Conservation (phyloP, 2,113 vertebrate species). For the Lonchura striata region DNA sequence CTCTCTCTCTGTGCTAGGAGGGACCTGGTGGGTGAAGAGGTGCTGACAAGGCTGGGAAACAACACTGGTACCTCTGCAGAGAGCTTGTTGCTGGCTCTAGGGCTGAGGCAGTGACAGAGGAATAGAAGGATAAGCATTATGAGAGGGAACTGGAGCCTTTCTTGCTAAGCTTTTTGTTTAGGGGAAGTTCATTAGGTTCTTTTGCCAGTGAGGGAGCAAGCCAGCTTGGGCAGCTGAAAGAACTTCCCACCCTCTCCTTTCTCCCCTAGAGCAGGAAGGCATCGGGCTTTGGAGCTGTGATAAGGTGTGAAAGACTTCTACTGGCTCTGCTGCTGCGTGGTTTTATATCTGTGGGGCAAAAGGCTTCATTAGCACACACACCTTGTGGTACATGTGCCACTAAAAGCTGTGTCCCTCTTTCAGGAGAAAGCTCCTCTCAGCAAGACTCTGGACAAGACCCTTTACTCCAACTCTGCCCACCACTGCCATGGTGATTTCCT, state of each 20-base stretch:
- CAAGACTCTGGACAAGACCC: not conserved
- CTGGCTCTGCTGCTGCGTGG: not conserved
- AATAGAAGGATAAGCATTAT: not conserved
- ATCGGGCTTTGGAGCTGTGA: not conserved
- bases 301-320: not conserved
- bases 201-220: not conserved
- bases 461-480: not conserved
- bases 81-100: not conserved
- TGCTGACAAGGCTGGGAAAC: not conserved
- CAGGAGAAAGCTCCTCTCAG: not conserved
- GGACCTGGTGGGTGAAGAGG: not conserved
- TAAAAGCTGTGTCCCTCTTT: not conserved
- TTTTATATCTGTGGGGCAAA: not conserved
- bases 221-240: not conserved
- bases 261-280: not conserved
- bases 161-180: not conserved
- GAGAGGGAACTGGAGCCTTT: not conserved
- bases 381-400: not conserved
- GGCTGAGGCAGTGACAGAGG: not conserved
- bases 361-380: not conserved
- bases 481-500: not conserved
- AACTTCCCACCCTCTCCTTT: not conserved
- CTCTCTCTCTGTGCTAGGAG: not conserved
- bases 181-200: not conserved
- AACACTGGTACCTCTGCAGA: not conserved